phyloP scores from a whole-genome alignment of 2,797 vertebrate genomes.

The Falco peregrinus region DNA sequence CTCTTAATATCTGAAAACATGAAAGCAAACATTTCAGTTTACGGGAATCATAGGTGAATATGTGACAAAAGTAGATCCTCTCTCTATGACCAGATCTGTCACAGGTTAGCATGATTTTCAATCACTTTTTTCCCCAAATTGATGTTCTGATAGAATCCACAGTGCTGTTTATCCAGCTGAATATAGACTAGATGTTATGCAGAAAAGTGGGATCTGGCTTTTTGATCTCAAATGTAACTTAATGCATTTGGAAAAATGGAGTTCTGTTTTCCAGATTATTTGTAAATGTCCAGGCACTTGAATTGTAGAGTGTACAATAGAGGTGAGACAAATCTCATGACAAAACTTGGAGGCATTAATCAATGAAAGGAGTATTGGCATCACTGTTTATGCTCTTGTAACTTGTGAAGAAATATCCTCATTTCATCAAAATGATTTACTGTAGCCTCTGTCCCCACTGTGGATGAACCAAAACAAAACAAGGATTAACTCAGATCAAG shows the following conservation, averaged over 20 bases:
- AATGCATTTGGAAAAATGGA: neutral
- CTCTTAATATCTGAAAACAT: neutral
- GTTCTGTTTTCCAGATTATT: neutral
- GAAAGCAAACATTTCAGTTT: neutral
- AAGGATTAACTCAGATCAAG: neutral
- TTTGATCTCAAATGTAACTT: neutral
- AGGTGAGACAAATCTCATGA: neutral
- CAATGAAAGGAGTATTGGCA: neutral
- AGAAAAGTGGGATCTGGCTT: neutral
- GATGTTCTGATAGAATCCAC: neutral
- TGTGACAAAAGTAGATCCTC: neutral
- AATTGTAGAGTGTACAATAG: neutral
- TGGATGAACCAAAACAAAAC: neutral
- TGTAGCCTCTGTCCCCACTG: neutral
- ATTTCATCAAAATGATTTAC: neutral
- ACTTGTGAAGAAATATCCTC: neutral
- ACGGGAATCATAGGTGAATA: neutral
- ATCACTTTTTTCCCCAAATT: rapidly evolving
- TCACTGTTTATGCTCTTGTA: neutral
- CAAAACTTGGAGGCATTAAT: neutral
- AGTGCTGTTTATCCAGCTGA: neutral
- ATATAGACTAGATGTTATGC: neutral
- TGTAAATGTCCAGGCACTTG: neutral
- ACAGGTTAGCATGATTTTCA: neutral
- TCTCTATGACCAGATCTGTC: neutral